Evolutionary conservation across 2,113 vertebrate species (phyloP).

Genomic region (Epinephelus cyanopodus): DNA sequence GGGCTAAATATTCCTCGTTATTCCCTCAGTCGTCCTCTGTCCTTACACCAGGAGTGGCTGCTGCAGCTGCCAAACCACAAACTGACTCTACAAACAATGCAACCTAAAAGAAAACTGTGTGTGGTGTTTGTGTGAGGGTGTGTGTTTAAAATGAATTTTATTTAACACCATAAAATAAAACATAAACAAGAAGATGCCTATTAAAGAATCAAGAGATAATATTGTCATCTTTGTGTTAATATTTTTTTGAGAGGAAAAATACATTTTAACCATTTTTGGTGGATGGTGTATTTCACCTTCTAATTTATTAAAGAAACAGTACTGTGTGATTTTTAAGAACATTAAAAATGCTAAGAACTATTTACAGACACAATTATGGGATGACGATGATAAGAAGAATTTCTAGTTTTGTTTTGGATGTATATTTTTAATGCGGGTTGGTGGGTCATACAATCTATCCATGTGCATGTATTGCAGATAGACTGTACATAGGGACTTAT

Average conservation of each 20-base stretch:
- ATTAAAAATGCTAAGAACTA: constrained; percentile 50
- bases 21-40: constrained; percentile 13
- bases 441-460: constrained; percentile 45
- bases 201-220: constrained; percentile 46
- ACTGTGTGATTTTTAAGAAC: constrained; percentile 66
- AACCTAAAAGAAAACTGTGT: constrained; percentile 54
- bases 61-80: constrained; percentile 75
- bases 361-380: constrained; percentile 71
- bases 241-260: constrained; percentile 39
- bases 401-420: constrained; percentile 57
- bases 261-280: constrained; percentile 56
- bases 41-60: constrained; percentile 40
- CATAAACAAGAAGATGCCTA: constrained; percentile 51
- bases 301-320: constrained; percentile 79
- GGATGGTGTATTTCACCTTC: constrained; percentile 76
- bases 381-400: constrained; percentile 45
- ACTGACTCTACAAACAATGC: constrained; percentile 68
- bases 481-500: constrained; percentile 47
- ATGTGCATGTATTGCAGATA: constrained; percentile 52
- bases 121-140: constrained; percentile 57
- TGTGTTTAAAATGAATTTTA: constrained; percentile 70
- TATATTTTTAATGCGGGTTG: constrained; percentile 71
- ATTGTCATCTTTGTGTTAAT: constrained; percentile 55
- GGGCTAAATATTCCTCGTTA: neutral
- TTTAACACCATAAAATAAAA: constrained; percentile 71